Evolutionary conservation across 2,797 vertebrate genomes (phyloP), one percentile per base, ranked within the genome.

Genomic region (Agapornis canus): DNA sequence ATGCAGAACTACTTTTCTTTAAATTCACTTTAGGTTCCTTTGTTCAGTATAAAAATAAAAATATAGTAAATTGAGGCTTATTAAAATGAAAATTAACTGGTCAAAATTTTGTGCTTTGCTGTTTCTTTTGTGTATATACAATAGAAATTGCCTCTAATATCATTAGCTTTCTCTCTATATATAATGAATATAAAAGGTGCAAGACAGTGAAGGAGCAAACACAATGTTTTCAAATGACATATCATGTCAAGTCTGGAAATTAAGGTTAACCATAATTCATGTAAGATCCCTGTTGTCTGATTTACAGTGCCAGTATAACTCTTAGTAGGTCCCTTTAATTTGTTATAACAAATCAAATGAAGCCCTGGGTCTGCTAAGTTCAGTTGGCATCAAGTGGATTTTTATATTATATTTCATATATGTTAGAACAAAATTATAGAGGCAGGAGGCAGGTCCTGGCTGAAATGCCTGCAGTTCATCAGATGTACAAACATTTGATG

Each of bases 381-480:
- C 79, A 87, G 82, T 89, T 75, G 92, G 21, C 45, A 84, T 89
- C 64, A 85, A 77, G 15, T 69, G 23, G 31, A 73, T 94, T 93
- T 88, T 66, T 88, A 93, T 85, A 43, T 37, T 57, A 40, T 57
- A 31, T 69, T 78, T 92, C 86, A 59, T 23, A 59, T 84, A 90
- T 51, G 23, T 63, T 93, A 94, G 68, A 88, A 87, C 8, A 86
- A 76, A 95, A 81, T 79, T 82, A 92, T 54, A 48, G 86, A 63
- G 11, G 17, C 59, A 89, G 66, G 83, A 63, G 14, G 21, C 47
- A 88, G 64, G 86, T 54, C 94, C 51, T 82, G 59, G 43, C 60
- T 77, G 94, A 91, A 87, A 82, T 64, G 40, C 27, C 48, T 47
- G 13, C 43, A 57, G 25, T 39, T 39, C 52, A 51, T 27, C 35